Evolutionary conservation across 1,140 invertebrate species (phyloP).

Genomic region (honey bee (Apis mellifera)): Amel_HAv3.1 CM009938.2:54001-54500

Average conservation of each 20-base stretch:
- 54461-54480: too few species aligned
- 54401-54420: constrained; percentile 70
- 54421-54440: constrained; percentile 63
- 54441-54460: constrained; percentile 52
- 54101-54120: too few species aligned
- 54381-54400: constrained; percentile 79
- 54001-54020: not conserved
- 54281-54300: constrained; percentile 87
- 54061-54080: too few species aligned
- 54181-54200: too few species aligned
- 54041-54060: too few species aligned
- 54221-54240: constrained; percentile 66
- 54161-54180: too few species aligned
- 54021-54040: too few species aligned
- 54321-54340: constrained; percentile 87
- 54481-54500: too few species aligned
- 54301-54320: constrained; percentile 82
- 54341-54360: constrained; percentile 84
- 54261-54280: constrained; percentile 81
- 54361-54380: constrained; percentile 84
- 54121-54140: too few species aligned
- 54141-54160: too few species aligned
- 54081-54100: too few species aligned
- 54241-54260: constrained; percentile 81
- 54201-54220: not conserved